phyloP scores from a whole-genome alignment of 2,797 vertebrate genomes.

The Girardinus metallicus region DNA sequence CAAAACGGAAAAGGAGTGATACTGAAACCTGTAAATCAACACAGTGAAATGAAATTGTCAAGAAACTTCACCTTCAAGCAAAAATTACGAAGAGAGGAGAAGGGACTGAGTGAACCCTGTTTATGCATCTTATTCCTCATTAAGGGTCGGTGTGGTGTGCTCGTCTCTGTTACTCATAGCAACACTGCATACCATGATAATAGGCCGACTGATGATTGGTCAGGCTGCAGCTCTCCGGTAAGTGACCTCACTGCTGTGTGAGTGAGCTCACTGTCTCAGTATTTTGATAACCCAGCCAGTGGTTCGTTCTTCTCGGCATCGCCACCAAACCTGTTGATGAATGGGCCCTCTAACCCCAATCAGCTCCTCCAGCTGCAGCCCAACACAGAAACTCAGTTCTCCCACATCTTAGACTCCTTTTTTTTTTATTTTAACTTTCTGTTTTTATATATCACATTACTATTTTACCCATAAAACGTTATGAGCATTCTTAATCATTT shows the following conservation, averaged over 20 bases:
- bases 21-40: constrained; percentile 20
- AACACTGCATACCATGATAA: constrained; percentile 79
- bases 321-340: constrained; percentile 56
- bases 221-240: constrained; percentile 69
- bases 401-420: not conserved
- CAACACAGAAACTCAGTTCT: not conserved
- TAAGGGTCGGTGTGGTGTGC: constrained; percentile 59
- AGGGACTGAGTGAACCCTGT: constrained; percentile 24
- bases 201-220: constrained; percentile 77
- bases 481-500: constrained; percentile 32
- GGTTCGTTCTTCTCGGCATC: constrained; percentile 40
- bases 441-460: constrained; percentile 4
- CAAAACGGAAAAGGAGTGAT: constrained; percentile 30
- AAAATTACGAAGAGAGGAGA: not conserved
- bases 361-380: constrained; percentile 19
- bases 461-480: constrained; percentile 18
- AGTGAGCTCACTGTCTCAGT: constrained; percentile 78
- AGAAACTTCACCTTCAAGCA: constrained; percentile 6
- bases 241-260: constrained; percentile 76
- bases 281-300: constrained; percentile 72
- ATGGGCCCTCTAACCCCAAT: constrained; percentile 17
- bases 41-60: constrained; percentile 1
- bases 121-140: constrained; percentile 64
- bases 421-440: constrained; percentile 22
- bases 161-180: constrained; percentile 80